Percentiles rank a stretch among this genome's conserved stretches.
Conservation (phyloP, 2,113 vertebrate genomes). For the Nipponia nippon region DNA sequence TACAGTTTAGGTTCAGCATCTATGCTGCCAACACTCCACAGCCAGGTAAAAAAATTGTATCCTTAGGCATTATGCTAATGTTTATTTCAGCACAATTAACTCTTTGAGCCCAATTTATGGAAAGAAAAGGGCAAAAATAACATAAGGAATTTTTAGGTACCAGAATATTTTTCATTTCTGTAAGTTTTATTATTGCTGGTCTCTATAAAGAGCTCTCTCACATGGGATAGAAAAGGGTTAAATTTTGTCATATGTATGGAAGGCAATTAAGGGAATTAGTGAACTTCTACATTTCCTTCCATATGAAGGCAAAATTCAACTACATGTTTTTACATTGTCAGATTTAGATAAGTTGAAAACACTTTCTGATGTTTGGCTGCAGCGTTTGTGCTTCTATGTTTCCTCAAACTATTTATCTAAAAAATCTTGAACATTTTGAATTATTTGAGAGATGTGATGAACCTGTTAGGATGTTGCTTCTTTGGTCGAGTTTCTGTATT, state of each 20-base stretch:
- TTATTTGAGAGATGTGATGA: neutral
- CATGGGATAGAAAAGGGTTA: neutral
- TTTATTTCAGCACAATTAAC: constrained; percentile 63
- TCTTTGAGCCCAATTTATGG: constrained; percentile 2
- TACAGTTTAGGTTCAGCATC: constrained; percentile 49
- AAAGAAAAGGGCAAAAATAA: neutral
- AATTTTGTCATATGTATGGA: neutral
- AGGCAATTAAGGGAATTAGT: neutral
- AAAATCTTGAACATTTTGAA: neutral
- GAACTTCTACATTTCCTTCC: neutral
- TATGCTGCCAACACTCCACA: constrained; percentile 47
- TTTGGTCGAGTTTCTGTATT: neutral
- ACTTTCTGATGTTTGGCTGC: neutral
- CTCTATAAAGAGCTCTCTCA: neutral
- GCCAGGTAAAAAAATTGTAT: constrained; percentile 54
- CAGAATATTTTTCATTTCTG: neutral
- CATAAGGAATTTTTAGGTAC: neutral
- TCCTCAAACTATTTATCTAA: neutral
- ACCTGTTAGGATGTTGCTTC: neutral
- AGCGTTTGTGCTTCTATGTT: neutral
- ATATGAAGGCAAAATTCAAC: neutral
- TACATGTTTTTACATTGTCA: neutral
- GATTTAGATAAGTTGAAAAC: neutral
- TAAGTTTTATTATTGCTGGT: neutral
- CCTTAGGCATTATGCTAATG: constrained; percentile 53